Evolutionary conservation across 2,888 invertebrate species (phyloP), one percentile per base, ranked within the genome.

Genomic region (Cantharis flavilabris): DNA sequence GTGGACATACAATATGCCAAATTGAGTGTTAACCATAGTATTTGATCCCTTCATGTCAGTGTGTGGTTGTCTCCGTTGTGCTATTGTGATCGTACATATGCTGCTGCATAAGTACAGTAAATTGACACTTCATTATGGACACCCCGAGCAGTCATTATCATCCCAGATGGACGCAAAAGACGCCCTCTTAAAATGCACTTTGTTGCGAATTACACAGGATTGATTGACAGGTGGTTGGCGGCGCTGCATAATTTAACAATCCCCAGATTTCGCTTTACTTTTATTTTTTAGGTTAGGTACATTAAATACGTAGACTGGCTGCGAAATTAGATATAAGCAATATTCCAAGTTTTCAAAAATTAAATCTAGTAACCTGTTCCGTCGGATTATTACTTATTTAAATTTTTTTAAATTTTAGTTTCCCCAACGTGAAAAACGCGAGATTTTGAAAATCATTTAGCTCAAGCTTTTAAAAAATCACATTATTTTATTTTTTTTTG

Each of bases 81-180:
- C 80, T 76, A 78, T 82, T 81, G 78, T 81, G 72, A 69, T 71
- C 33, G 64, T 82, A 82, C 87, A 87, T 87, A 87, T 87, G 87
- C 83, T 86, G 82, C 78, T 70, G 77, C 82, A 80, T 82, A 84
- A 85, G 84, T 83, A 84, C 82, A 83, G 87, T 86, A 87, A 87
- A 88, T 87, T 86, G 87, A 87, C 88, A 87, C 88, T 88, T 87
- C 86, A 88, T 88, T 88, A 88, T 76, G 84, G 82, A 86, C 86
- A 87, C 87, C 85, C 85, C 83, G 86, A 84, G 85, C 84, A 85
- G 82, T 84, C 84, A 85, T 85, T 85, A 84, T 82, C 80, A 80
- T 83, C 83, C 84, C 86, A 86, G 86, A 86, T 87, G 86, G 84
- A 86, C 84, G 83, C 82, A 76, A 77, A 80, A 78, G 76, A 73